Conservation (phyloP, 2,888 invertebrate genomes). For the Sphaerophoria rueppellii region DNA sequence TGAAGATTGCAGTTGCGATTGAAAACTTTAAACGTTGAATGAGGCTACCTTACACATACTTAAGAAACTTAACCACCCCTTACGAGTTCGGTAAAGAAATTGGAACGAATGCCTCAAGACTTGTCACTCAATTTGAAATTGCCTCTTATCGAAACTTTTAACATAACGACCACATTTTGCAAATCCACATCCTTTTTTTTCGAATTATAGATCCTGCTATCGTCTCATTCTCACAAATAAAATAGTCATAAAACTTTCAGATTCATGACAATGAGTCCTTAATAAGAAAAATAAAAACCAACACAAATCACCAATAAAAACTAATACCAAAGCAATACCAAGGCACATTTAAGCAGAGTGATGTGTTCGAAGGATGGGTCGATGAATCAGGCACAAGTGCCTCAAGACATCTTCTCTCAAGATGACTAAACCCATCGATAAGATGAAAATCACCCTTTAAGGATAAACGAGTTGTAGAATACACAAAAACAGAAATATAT, state of each 20-base stretch:
- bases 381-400: constrained; percentile 15
- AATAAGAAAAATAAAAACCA: constrained; percentile 43
- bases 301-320: constrained; percentile 66
- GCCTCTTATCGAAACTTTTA: not conserved
- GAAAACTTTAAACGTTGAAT: not conserved
- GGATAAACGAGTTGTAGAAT: constrained; percentile 37
- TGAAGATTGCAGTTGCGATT: constrained; percentile 37
- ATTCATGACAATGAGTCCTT: constrained; percentile 29
- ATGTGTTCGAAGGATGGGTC: not conserved
- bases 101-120: not conserved
- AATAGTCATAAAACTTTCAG: constrained; percentile 57
- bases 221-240: constrained; percentile 45
- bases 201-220: constrained; percentile 18
- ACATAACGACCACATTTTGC: not conserved
- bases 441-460: constrained; percentile 67
- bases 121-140: not conserved
- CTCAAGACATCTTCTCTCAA: constrained; percentile 36
- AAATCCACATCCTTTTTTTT: constrained; percentile 13
- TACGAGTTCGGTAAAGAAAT: no score
- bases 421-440: constrained; percentile 65
- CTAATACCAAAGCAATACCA: constrained; percentile 53
- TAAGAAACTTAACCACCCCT: no score
- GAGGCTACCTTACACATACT: not conserved
- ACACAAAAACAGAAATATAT: constrained; percentile 27
- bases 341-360: constrained; percentile 9